Base-by-base conservation (phyloP, 92 coral and sea anemone species). In the Pocillopora meandrina region DNA sequence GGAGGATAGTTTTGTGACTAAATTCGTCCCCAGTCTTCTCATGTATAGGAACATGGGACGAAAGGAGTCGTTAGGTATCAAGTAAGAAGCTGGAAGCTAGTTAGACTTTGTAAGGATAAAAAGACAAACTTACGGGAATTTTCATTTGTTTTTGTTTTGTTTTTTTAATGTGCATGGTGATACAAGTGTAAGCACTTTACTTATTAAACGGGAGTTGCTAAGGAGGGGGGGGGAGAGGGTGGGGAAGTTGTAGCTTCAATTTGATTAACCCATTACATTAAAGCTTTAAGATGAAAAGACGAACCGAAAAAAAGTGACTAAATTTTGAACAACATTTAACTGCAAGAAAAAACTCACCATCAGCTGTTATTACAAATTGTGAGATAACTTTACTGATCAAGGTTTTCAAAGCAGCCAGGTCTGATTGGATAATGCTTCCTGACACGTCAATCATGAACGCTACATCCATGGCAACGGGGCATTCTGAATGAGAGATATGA, bases 401-500 rank as follows among this genome's bases (percentile, higher is more conserved):
- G 3, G 62, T 11, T 72, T 83, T 74, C 17, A 72, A 21, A 56
- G 56, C 71, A 16, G 4, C 59, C 3, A 83, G 3, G 72, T 83
- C 80, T 20, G n/a, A 1, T 13, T 14, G 1, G 0, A 2, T 63
- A 61, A 83, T 83, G 49, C 86, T 83, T 2, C 80, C 86, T 16
- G 86, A 83, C 47, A 65, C 80, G 61, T 83, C 86, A 83, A 83
- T 31, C 86, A 83, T 83, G 34, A 83, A 83, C 36, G 79, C 86
- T 1, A 61, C 52, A 72, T 83, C 86, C 86, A 83, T 73, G 61
- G 55, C 86, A 74, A 17, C 74, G n/a, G 86, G 86, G 55, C 86
- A 83, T 74, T 83, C 86, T 83, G 8, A 11, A 12, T 9, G 8
- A 71, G n/a, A 12, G 10, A 71, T 55, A 72, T 2, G 69, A 18